phyloP scores from a whole-genome alignment of 2,888 invertebrate genomes.

The Corythucha ciliata region DNA sequence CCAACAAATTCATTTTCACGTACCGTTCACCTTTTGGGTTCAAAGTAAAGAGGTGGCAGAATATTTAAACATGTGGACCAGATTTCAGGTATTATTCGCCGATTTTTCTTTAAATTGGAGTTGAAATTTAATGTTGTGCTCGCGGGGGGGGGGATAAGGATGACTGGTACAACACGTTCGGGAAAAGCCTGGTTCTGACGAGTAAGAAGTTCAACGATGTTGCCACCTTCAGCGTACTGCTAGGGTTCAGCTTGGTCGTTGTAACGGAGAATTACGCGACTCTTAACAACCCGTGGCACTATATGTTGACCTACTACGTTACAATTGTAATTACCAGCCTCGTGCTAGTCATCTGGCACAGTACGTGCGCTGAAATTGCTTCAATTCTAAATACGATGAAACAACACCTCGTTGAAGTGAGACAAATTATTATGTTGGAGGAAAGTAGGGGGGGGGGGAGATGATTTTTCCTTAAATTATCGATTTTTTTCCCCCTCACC shows the following conservation, averaged over 20 bases:
- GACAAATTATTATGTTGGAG: not conserved
- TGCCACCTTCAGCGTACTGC: conserved; percentile 4
- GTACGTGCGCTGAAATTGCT: conserved; percentile 21
- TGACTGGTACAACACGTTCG: too few species aligned
- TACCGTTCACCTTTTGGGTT: conserved; percentile 25
- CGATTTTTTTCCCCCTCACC: too few species aligned
- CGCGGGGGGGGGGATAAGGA: too few species aligned
- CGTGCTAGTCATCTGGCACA: conserved; percentile 17
- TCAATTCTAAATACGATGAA: conserved; percentile 10
- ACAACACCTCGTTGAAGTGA: conserved; percentile 12
- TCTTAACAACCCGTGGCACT: conserved; percentile 22
- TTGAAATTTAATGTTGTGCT: not conserved
- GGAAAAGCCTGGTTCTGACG: too few species aligned
- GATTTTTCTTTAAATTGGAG: not conserved
- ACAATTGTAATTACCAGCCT: conserved; percentile 20
- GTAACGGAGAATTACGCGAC: conserved; percentile 24
- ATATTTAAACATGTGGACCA: conserved; percentile 25
- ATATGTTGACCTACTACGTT: conserved; percentile 25
- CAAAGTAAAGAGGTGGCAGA: conserved; percentile 13
- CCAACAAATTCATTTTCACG: conserved; percentile 26
- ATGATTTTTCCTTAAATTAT: too few species aligned
- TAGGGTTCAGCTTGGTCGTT: conserved; percentile 5
- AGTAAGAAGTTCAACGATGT: too few species aligned
- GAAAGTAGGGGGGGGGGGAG: too few species aligned
- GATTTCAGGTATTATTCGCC: conserved; percentile 27